Evolutionary conservation across 2,888 invertebrate species (phyloP), one percentile per base, ranked within the genome.

Genomic region (Dicranocentrus wangi): DNA sequence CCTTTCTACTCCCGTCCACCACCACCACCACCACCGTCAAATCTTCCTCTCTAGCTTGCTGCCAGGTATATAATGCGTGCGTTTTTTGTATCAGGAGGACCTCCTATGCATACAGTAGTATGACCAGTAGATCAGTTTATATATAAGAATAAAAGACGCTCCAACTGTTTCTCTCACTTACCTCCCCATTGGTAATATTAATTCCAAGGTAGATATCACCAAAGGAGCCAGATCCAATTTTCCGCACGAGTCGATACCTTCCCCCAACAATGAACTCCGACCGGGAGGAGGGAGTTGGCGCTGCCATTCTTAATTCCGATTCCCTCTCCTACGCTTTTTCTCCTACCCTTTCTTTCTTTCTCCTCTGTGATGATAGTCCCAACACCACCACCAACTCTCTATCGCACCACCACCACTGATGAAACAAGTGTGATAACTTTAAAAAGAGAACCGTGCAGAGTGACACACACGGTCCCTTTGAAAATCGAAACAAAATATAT

Each of bases 181-280:
- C 94, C 93, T 95, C 96, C 90, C 95, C 95, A 91, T 94, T 95
- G 89, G 93, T 92, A 89, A 94, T 92, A 91, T 95, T 94, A 91
- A 95, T 94, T 87, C 95, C 98, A 90, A 99, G 92, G 91, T 96
- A 99, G 90, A 99, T 99, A 91, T 99, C 99, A 88, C 99, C 99
- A 90, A 99, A 99, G 87, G 99, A 99, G 87, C 99, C 99, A 90
- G 97, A 97, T 88, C 99, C 97, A 90, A 99, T 97, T 93, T 97
- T 98, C 88, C 97, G 93, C 89, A 97, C 93, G 88, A 98, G 92
- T 90, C 97, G 94, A 91, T 97, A 98, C 91, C 95, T 96, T 88
- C 94, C 95, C 89, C 95, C 95, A 89, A 96, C 93, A 89, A 95
- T 92, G 90, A 95, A 93, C 90, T 95, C 95, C 88, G 90, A 91